phyloP scores from a whole-genome alignment of 1,140 invertebrate species.

The Samia ricini region DNA sequence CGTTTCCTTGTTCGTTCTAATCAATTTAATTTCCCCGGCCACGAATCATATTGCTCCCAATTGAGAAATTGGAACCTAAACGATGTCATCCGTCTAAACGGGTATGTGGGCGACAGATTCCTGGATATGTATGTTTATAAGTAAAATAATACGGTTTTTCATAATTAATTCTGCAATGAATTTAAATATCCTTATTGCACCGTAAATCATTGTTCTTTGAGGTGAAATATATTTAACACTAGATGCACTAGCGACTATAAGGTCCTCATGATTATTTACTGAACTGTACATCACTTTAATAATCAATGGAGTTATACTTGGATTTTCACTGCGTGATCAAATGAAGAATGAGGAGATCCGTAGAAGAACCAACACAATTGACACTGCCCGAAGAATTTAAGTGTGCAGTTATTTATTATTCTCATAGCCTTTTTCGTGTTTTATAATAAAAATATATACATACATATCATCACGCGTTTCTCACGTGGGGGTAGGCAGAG shows the following conservation, averaged over 20 bases:
- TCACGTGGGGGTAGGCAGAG: too few species aligned
- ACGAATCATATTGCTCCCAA: conserved; percentile 18
- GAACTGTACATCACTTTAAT: too few species aligned
- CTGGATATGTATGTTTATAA: conserved; percentile 11
- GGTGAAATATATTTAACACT: not conserved
- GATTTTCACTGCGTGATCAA: too few species aligned
- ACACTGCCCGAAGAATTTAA: too few species aligned
- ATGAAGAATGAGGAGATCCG: too few species aligned
- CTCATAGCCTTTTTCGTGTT: too few species aligned
- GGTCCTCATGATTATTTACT: too few species aligned
- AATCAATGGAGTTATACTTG: too few species aligned
- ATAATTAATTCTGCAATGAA: conserved; percentile 17
- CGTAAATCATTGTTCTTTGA: not conserved
- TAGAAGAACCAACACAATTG: too few species aligned
- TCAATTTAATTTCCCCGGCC: conserved; percentile 17
- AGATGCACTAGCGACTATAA: not conserved
- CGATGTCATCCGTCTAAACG: conserved; percentile 20
- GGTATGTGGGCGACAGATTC: conserved; percentile 21
- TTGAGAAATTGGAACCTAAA: conserved; percentile 23
- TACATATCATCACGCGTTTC: too few species aligned
- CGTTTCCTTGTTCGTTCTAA: conserved; percentile 19
- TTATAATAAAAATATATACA: too few species aligned
- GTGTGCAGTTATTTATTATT: too few species aligned
- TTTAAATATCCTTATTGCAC: conserved; percentile 19
- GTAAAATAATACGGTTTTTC: not conserved